These are phyloP conservation scores for Automeris io DNA, from an alignment of 2,888 invertebrate species.

Conservation along the genomic window DNA sequence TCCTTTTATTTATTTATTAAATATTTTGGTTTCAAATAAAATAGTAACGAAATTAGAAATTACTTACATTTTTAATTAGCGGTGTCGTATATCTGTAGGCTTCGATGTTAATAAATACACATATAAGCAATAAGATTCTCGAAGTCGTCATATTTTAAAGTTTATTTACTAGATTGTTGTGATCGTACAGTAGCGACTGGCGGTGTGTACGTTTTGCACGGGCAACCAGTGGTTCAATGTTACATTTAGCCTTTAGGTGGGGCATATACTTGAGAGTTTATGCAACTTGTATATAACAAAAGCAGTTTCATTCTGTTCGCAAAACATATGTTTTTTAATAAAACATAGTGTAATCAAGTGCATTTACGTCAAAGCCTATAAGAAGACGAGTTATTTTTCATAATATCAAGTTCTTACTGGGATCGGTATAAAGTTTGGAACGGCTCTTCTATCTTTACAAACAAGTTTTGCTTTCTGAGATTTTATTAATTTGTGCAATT, in stretches of 20 bases:
- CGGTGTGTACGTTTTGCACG: not conserved
- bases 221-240: conserved; percentile 4
- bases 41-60: conserved; percentile 1
- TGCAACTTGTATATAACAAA: too few species aligned
- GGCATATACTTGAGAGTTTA: too few species aligned
- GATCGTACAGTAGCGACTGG: not conserved
- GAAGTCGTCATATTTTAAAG: not conserved
- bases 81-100: conserved; percentile 39
- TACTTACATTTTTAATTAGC: conserved; percentile 61
- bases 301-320: too few species aligned
- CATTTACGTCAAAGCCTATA: too few species aligned
- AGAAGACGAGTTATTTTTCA: too few species aligned
- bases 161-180: not conserved
- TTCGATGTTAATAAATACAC: conserved; percentile 11
- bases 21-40: not conserved
- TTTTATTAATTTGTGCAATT: too few species aligned
- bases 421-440: too few species aligned
- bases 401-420: too few species aligned
- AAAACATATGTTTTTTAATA: too few species aligned
- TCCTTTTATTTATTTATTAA: not conserved
- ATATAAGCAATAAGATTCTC: not conserved
- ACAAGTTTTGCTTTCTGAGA: too few species aligned
- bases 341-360: too few species aligned
- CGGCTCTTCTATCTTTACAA: too few species aligned
- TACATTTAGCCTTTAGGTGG: not conserved